Percentiles rank a stretch among this genome's conserved stretches.
Conservation (phyloP, 2,888 invertebrate genomes). For the Thereva unica region DNA sequence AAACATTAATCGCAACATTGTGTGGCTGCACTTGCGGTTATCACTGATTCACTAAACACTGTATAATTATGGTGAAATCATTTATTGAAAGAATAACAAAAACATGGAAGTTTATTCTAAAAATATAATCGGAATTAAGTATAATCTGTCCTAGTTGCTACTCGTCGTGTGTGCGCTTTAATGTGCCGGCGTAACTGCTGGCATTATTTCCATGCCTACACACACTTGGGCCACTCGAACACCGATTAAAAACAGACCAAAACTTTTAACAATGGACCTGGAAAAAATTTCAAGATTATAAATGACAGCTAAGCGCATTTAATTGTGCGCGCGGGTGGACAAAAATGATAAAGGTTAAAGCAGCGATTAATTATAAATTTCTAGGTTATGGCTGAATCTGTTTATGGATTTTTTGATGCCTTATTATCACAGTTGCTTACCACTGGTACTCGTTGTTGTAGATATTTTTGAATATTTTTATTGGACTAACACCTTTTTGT, state of each 20-base stretch:
- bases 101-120: neutral
- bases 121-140: neutral
- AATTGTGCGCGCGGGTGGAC: neutral
- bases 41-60: too few relatives aligned
- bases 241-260: conserved; percentile 76
- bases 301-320: neutral
- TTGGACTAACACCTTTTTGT: conserved; percentile 61
- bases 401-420: conserved; percentile 32
- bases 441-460: conserved; percentile 80
- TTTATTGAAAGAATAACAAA: neutral
- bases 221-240: conserved; percentile 79
- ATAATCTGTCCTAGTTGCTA: neutral
- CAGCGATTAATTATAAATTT: neutral
- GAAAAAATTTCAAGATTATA: conserved; percentile 3
- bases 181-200: conserved; percentile 52
- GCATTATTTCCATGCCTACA: conserved; percentile 74
- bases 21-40: too few relatives aligned
- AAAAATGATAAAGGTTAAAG: neutral
- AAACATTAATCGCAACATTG: neutral
- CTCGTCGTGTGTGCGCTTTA: conserved; percentile 1
- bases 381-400: conserved; percentile 8
- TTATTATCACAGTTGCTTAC: conserved; percentile 58
- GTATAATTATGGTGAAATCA: too few relatives aligned
- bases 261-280: conserved; percentile 81
- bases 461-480: conserved; percentile 65